Percentiles rank a stretch among this genome's conserved stretches.
These are phyloP conservation scores for Alcis repandata DNA, from an alignment of 2,888 invertebrate species.

Conservation along the genomic window DNA sequence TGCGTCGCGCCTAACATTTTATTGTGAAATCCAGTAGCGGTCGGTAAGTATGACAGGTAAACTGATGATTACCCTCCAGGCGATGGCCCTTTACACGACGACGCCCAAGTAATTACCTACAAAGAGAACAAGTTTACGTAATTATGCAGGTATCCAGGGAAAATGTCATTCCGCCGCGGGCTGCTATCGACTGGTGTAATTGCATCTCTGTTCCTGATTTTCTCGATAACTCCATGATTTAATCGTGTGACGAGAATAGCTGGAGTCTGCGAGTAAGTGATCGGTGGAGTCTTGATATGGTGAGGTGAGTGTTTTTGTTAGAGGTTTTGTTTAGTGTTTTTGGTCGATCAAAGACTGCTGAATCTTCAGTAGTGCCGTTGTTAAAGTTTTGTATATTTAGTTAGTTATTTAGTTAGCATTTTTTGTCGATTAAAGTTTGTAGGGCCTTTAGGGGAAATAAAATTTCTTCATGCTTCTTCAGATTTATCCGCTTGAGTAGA, in stretches of 20 bases:
- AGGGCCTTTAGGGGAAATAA: too few species aligned
- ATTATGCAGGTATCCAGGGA: conserved; percentile 49
- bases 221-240: conserved; percentile 42
- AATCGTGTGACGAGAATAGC: conserved; percentile 39
- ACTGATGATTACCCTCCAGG: conserved; percentile 62
- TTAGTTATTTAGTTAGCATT: too few species aligned
- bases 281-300: background rate
- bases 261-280: background rate
- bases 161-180: conserved; percentile 61
- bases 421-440: too few species aligned
- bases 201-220: conserved; percentile 46
- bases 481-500: too few species aligned
- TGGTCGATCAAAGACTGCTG: too few species aligned
- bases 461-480: too few species aligned
- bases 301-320: too few species aligned
- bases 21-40: conserved; percentile 56
- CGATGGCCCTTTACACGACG: conserved; percentile 48
- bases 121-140: conserved; percentile 54
- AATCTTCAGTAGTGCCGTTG: background rate
- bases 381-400: background rate
- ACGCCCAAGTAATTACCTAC: conserved; percentile 59
- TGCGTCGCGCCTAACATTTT: conserved; percentile 24
- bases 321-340: too few species aligned
- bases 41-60: conserved; percentile 55
- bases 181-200: conserved; percentile 51